These are phyloP conservation scores for Rhingia campestris DNA, from an alignment of 2,888 invertebrate species.

Conservation along the genomic window DNA sequence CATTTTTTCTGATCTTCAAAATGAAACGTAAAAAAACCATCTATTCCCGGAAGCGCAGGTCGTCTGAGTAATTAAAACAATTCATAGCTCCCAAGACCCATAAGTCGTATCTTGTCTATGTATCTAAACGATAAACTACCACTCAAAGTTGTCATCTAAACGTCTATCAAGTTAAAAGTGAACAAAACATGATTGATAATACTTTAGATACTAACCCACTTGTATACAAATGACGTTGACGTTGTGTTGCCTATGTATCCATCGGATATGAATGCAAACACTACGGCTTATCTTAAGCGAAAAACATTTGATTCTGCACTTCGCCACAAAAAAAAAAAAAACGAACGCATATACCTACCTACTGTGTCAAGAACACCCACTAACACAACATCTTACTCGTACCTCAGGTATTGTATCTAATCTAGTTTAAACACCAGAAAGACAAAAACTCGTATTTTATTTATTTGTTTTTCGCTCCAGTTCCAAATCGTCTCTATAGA, in stretches of 20 bases:
- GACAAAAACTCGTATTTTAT: constrained; percentile 35
- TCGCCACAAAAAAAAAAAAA: constrained; percentile 22
- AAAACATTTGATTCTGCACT: constrained; percentile 10
- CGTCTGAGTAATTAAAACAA: too few species aligned
- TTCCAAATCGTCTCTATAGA: constrained; percentile 36
- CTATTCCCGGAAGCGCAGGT: too few species aligned
- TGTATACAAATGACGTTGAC: neutral
- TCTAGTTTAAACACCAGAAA: constrained; percentile 57
- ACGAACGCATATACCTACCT: neutral
- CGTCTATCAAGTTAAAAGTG: neutral
- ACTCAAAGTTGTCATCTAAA: neutral
- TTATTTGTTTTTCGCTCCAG: constrained; percentile 41
- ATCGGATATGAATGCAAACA: constrained; percentile 26
- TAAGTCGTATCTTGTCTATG: too few species aligned
- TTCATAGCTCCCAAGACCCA: too few species aligned
- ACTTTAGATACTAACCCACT: neutral
- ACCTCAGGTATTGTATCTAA: constrained; percentile 39
- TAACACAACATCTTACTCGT: constrained; percentile 12
- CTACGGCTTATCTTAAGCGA: constrained; percentile 16
- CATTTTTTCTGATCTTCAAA: too few species aligned
- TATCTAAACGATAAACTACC: too few species aligned
- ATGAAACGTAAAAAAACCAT: too few species aligned
- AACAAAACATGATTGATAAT: neutral
- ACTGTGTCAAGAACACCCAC: constrained; percentile 34
- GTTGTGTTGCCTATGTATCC: neutral